These are phyloP conservation scores for Ispidina picta DNA, from an alignment of 2,797 vertebrate species.

Conservation along the genomic window DNA sequence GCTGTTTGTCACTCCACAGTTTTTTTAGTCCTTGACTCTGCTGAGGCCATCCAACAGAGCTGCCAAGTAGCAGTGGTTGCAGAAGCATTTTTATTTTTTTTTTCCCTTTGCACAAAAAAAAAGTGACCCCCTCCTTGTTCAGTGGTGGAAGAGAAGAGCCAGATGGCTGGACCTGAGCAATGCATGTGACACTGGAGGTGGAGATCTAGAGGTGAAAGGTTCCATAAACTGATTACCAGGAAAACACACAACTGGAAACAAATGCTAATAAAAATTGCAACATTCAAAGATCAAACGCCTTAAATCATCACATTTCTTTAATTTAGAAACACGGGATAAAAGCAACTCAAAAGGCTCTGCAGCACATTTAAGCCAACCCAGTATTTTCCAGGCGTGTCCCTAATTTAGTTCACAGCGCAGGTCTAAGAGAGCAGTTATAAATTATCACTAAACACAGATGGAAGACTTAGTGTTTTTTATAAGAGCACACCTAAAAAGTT, in stretches of 20 bases:
- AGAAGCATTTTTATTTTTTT: not conserved
- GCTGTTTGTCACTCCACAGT: not conserved
- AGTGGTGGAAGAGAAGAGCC: slow-evolving; percentile 36
- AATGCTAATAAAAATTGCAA: slow-evolving; percentile 47
- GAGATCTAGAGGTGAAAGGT: slow-evolving; percentile 25
- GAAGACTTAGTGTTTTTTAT: not conserved
- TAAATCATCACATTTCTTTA: slow-evolving; percentile 49
- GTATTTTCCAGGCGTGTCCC: not conserved
- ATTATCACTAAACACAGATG: not conserved
- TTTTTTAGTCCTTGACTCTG: not conserved
- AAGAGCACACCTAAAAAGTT: not conserved
- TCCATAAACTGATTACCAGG: not conserved
- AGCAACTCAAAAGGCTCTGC: not conserved
- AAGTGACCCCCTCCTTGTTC: not conserved
- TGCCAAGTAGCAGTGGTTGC: not conserved
- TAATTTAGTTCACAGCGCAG: slow-evolving; percentile 8
- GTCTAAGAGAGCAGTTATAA: not conserved
- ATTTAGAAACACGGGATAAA: slow-evolving; percentile 24
- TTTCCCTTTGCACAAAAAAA: not conserved
- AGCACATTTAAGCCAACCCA: not conserved
- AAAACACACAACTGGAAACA: slow-evolving; percentile 57
- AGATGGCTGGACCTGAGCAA: slow-evolving; percentile 16
- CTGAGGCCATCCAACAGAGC: not conserved
- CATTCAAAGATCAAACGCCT: slow-evolving; percentile 24
- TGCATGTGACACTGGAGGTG: not conserved